phyloP scores from a whole-genome alignment of 2,888 invertebrate genomes.

The Philereme vetulata region DNA sequence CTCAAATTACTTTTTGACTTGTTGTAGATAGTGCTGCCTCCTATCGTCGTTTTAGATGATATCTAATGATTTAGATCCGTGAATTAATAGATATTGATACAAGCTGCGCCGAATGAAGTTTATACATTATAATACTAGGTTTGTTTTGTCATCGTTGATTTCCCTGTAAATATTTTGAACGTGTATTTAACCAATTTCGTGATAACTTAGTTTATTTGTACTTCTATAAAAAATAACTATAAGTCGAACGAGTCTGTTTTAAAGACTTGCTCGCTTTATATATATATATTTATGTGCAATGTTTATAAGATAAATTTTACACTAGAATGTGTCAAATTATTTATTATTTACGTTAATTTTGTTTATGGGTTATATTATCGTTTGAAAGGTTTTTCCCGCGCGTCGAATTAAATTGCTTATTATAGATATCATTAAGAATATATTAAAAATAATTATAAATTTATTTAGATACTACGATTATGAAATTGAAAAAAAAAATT shows the following conservation, averaged over 20 bases:
- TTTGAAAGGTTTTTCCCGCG: slow-evolving; percentile 8
- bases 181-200: slow-evolving; percentile 4
- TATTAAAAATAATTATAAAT: no score
- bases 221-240: slow-evolving; percentile 7
- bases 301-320: slow-evolving; percentile 14
- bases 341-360: slow-evolving; percentile 23
- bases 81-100: not conserved
- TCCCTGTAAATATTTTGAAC: slow-evolving; percentile 14
- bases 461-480: no score
- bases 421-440: not conserved
- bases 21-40: slow-evolving; percentile 16
- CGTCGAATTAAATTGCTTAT: slow-evolving; percentile 2
- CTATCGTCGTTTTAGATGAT: slow-evolving; percentile 24
- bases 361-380: slow-evolving; percentile 16
- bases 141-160: slow-evolving; percentile 5
- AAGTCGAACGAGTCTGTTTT: slow-evolving; percentile 63
- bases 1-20: slow-evolving; percentile 18
- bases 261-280: slow-evolving; percentile 52
- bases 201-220: slow-evolving; percentile 14
- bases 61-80: not conserved
- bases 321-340: slow-evolving; percentile 12
- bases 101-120: slow-evolving; percentile 2
- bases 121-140: slow-evolving; percentile 2
- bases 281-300: slow-evolving; percentile 12
- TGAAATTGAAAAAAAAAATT: no score